A percentile compares a stretch with the other conserved stretches of the same genome.
These are phyloP conservation scores for Hymenochirus boettgeri DNA, from an alignment of 2,113 vertebrate species.

Conservation along the genomic window DNA sequence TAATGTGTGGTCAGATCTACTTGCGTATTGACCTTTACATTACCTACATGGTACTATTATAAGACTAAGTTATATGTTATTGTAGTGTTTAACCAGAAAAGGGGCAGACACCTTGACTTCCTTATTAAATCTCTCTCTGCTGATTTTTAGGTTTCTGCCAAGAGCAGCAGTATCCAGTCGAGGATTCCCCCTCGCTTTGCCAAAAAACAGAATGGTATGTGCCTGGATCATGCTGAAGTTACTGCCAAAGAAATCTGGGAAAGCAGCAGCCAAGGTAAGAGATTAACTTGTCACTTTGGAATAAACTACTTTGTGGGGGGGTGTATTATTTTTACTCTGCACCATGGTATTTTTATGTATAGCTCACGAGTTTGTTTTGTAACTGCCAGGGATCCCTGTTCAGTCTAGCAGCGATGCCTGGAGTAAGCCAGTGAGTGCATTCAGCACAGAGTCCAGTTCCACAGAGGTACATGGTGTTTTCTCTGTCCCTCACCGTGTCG, in stretches of 20 bases:
- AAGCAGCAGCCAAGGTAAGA: conserved; percentile 87
- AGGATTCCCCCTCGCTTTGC: conserved; percentile 96
- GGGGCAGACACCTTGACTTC: too few relatives aligned
- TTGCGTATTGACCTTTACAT: too few relatives aligned
- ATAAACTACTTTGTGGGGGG: not conserved
- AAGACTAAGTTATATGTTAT: too few relatives aligned
- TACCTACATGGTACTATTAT: too few relatives aligned
- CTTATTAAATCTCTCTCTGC: too few relatives aligned
- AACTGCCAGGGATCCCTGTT: conserved; percentile 73
- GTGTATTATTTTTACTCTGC: conserved; percentile 5
- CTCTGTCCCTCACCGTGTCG: too few relatives aligned
- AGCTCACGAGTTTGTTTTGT: not conserved
- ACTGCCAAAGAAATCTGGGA: conserved; percentile 95
- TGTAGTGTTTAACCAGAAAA: too few relatives aligned
- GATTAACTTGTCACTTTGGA: too few relatives aligned
- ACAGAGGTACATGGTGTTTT: conserved; percentile 68
- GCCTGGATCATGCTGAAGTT: conserved; percentile 81
- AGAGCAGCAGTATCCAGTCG: conserved; percentile 78
- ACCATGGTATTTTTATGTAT: not conserved
- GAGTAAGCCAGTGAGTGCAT: conserved; percentile 86
- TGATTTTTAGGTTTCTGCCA: conserved; percentile 76
- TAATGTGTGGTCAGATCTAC: too few relatives aligned
- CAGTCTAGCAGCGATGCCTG: conserved; percentile 85
- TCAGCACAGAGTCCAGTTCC: conserved; percentile 79
- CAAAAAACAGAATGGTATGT: conserved; percentile 85